Conservation (phyloP, 2,888 invertebrate species). For the Patella depressa region DNA sequence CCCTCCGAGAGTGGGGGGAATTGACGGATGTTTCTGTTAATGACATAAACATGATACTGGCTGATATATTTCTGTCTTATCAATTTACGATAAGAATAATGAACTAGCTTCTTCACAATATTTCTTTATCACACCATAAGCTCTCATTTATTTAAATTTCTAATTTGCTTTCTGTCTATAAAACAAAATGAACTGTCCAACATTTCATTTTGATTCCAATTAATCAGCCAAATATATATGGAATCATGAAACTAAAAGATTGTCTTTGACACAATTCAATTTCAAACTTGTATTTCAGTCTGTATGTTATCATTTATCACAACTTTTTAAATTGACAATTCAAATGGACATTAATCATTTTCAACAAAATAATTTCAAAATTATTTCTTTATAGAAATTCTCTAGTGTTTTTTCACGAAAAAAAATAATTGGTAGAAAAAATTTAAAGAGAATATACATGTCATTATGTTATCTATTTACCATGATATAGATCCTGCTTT, state of each 20-base stretch:
- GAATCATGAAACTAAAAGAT: slow-evolving; percentile 11
- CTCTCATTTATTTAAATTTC: slow-evolving; percentile 11
- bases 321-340: slow-evolving; percentile 11
- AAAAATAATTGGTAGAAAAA: no score
- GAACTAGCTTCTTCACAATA: neutral
- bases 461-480: no score
- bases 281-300: slow-evolving; percentile 11
- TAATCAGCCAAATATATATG: slow-evolving; percentile 11
- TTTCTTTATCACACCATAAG: slow-evolving; percentile 13
- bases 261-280: slow-evolving; percentile 11
- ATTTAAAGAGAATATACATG: no score
- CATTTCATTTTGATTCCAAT: slow-evolving; percentile 13
- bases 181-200: slow-evolving; percentile 11
- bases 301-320: slow-evolving; percentile 8
- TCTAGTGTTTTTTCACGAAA: no score
- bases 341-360: neutral
- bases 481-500: no score
- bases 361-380: neutral
- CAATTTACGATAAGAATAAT: neutral
- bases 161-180: slow-evolving; percentile 8
- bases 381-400: neutral
- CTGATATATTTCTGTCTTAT: slow-evolving; percentile 1
- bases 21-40: slow-evolving; percentile 2
- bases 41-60: slow-evolving; percentile 1
- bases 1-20: neutral